These are phyloP conservation scores for Chrysogorgia sp. DNA, from an alignment of 92 coral and sea anemone species.

Conservation along the genomic window DNA sequence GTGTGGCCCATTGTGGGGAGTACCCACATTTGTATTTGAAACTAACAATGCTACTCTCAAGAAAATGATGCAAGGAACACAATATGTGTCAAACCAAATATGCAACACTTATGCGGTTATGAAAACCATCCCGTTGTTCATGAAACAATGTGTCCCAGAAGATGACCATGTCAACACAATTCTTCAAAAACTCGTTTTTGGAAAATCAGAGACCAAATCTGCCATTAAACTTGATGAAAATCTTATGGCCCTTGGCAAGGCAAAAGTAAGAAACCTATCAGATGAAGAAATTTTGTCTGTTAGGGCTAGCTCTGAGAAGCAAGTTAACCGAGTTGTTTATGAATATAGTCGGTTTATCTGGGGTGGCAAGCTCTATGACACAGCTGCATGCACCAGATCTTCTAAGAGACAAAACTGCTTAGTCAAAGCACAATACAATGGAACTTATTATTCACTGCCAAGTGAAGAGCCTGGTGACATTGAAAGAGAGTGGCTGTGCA, in stretches of 20 bases:
- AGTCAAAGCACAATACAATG: conserved; percentile 3
- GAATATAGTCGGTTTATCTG: conserved; percentile 3
- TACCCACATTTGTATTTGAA: not conserved
- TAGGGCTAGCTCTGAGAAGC: not conserved
- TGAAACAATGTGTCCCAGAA: not conserved
- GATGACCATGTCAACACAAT: not conserved
- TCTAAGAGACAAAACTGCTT: conserved; percentile 12
- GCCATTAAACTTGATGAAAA: not conserved
- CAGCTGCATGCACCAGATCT: conserved; percentile 18
- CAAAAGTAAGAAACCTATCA: not conserved
- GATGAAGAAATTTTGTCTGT: not conserved
- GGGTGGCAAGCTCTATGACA: conserved; percentile 13
- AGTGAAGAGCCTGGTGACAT: conserved; percentile 9
- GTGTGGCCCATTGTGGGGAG: not conserved
- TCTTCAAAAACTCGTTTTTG: not conserved
- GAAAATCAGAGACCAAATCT: not conserved
- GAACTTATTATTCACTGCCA: conserved; percentile 4
- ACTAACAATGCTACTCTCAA: not conserved
- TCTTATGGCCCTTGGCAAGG: conserved; percentile 3
- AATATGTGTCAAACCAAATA: too few relatives aligned
- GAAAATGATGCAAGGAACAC: conserved; percentile 14
- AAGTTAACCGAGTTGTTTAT: conserved; percentile 1
- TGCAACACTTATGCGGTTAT: not conserved
- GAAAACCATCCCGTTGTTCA: not conserved
- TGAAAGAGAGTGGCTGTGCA: conserved; percentile 8